Percentiles rank a stretch among this genome's conserved stretches.
phyloP scores from a whole-genome alignment of 2,797 vertebrate genomes.

The Typhlichthys eigenmanni region DNA sequence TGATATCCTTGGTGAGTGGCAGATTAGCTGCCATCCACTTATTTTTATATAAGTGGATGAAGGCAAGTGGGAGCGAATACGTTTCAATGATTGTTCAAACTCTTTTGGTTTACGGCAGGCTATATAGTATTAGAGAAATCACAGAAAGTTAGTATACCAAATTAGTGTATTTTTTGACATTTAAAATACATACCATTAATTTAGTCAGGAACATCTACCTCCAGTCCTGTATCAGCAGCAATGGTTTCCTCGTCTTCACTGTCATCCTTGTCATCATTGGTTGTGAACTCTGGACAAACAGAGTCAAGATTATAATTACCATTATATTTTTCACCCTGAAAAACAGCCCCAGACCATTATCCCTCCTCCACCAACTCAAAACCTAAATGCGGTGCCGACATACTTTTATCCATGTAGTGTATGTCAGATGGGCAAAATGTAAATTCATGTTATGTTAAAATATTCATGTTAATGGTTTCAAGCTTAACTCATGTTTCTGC shows the following conservation, averaged over 20 bases:
- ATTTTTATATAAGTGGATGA: too few species aligned
- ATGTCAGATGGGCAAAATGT: too few species aligned
- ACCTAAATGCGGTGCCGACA: background rate
- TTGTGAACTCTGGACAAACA: background rate
- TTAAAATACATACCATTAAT: background rate
- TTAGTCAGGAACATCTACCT: background rate
- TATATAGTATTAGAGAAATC: too few species aligned
- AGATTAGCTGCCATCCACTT: background rate
- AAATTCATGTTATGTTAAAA: too few species aligned
- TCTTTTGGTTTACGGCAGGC: too few species aligned
- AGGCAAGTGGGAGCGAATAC: too few species aligned
- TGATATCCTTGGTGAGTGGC: conserved; percentile 22
- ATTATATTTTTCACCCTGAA: background rate
- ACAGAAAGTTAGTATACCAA: too few species aligned
- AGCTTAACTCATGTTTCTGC: too few species aligned
- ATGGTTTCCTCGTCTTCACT: background rate
- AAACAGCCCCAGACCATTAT: background rate
- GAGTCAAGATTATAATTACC: background rate
- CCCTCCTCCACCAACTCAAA: background rate
- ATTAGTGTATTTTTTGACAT: background rate
- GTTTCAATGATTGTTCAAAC: too few species aligned
- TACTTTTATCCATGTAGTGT: too few species aligned
- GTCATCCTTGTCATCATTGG: background rate
- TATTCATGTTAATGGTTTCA: too few species aligned
- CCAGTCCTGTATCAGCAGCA: background rate